phyloP scores from a whole-genome alignment of 2,888 invertebrate species.

The Falcaria lacertinaria region DNA sequence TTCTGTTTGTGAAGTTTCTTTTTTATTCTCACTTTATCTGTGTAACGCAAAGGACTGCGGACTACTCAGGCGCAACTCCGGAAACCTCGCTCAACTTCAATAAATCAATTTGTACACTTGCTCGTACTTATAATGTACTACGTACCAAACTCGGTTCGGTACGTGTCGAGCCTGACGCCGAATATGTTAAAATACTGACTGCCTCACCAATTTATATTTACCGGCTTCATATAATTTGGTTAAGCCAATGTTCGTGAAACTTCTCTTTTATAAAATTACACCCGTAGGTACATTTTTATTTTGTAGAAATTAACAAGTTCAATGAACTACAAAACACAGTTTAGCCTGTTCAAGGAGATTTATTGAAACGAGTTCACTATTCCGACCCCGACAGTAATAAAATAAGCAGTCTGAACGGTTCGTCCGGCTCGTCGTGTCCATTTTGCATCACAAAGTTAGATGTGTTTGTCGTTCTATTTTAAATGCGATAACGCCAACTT shows the following conservation, averaged over 20 bases:
- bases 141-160: conserved; percentile 44
- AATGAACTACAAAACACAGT: not conserved
- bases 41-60: conserved; percentile 66
- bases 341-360: not conserved
- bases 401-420: conserved; percentile 34
- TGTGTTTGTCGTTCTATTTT: conserved; percentile 76
- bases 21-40: conserved; percentile 77
- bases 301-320: not conserved
- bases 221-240: not conserved
- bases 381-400: conserved; percentile 31
- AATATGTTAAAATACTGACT: conserved; percentile 52
- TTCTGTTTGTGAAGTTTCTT: conserved; percentile 77
- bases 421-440: conserved; percentile 55
- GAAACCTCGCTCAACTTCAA: conserved; percentile 71
- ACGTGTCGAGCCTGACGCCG: conserved; percentile 58
- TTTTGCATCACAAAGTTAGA: conserved; percentile 77
- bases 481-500: conserved; percentile 78
- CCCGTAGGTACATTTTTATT: not conserved
- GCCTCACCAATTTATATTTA: conserved; percentile 25
- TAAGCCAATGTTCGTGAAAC: not conserved
- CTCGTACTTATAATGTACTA: conserved; percentile 66
- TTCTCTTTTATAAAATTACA: not conserved
- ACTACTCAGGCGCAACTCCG: conserved; percentile 74
- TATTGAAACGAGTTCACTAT: conserved; percentile 5
- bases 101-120: conserved; percentile 79